Evolutionary conservation across 2,888 invertebrate genomes (phyloP), one percentile per base, ranked within the genome.

Genomic region (Notodonta dromedarius): DNA sequence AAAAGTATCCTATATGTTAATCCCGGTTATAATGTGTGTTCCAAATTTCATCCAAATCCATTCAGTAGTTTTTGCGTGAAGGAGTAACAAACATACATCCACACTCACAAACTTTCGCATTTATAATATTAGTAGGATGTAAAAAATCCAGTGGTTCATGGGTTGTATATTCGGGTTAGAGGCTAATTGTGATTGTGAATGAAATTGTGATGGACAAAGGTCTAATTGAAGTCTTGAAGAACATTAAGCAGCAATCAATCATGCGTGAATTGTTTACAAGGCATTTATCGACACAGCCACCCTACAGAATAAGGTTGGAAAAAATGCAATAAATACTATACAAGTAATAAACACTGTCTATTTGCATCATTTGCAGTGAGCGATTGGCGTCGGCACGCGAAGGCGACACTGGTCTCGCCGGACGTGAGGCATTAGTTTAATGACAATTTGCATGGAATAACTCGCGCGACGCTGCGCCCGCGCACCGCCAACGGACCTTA

Each of bases 401-500:
- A 85, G 79, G 74, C 77, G 80, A 85, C 88, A 84, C 82, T 80
- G 76, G 83, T 74, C 70, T 62, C 74, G 74, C 83, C 89, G 89
- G 89, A 90, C 84, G 82, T 82, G 79, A 82, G 73, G 71, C 87
- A 90, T 90, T 89, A 90, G 74, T 82, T 78, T 85, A 90, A 89
- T 90, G 85, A 85, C 86, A 84, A 86, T 87, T 84, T 83, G 84
- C 86, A 86, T 87, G 76, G 72, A 77, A 77, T 70, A 65, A 68
- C 65, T 67, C 58, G 56, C 59, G 39, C 35, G 65, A 66, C 67
- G 60, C 56, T 59, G 63, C 66, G 69, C 61, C 67, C 59, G 65
- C 61, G 60, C 69, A 62, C 39, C 65, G 59, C 71, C 66, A 70
- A 24, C 56, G 12, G 39, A 70, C 67, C 67, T 75, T 72, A 73